phyloP scores from a whole-genome alignment of 1,140 invertebrate species.

The Pogonognathellus flavescens region DNA sequence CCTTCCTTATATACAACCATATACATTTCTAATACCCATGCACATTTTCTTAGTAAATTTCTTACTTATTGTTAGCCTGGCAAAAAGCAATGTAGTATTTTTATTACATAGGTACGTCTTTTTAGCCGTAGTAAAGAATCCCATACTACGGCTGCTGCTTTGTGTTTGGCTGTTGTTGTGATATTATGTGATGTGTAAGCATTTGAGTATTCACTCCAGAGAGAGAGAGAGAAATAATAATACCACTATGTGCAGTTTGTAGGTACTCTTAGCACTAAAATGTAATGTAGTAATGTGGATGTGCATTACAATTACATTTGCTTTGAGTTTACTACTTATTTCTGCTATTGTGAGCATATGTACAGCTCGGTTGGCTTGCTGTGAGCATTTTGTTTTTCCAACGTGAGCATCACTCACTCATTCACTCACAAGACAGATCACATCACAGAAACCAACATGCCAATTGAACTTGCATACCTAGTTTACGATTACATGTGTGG shows the following conservation, averaged over 20 bases:
- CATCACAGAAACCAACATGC: conserved; percentile 21
- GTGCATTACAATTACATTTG: not conserved
- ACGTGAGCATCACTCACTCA: conserved; percentile 39
- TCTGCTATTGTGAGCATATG: conserved; percentile 21
- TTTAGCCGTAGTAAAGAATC: conserved; percentile 20
- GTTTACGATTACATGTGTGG: not conserved
- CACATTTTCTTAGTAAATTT: too few relatives aligned
- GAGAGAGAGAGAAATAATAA: not conserved
- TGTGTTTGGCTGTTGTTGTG: not conserved
- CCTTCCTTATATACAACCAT: not conserved
- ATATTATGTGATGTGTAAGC: not conserved
- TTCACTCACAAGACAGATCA: conserved; percentile 26
- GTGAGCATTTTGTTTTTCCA: conserved; percentile 33
- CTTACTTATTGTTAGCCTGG: not conserved
- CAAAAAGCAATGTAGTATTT: not conserved
- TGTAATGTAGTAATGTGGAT: too few relatives aligned
- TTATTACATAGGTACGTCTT: not conserved
- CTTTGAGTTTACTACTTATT: not conserved
- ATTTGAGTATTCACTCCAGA: not conserved
- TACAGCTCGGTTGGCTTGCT: not conserved
- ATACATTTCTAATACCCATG: too few relatives aligned
- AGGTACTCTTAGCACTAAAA: not conserved
- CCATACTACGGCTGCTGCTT: not conserved
- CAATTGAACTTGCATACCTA: not conserved
- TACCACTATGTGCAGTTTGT: not conserved